Conservation (phyloP, 1,140 invertebrate genomes). For the Ladona fulva region DNA sequence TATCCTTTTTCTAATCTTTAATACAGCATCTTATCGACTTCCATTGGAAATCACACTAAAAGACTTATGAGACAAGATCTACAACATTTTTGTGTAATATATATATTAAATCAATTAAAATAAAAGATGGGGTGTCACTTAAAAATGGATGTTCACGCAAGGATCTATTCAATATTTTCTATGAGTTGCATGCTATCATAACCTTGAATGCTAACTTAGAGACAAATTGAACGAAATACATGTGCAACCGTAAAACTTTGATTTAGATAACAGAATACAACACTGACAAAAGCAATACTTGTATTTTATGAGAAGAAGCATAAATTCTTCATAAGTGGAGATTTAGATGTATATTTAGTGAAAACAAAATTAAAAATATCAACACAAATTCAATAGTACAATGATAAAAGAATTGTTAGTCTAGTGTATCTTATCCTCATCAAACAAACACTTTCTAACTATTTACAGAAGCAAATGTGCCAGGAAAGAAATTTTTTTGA, state of each 20-base stretch:
- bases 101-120: not conserved
- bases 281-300: slow-evolving; percentile 5
- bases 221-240: not conserved
- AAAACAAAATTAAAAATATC: not conserved
- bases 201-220: not conserved
- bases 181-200: slow-evolving; percentile 5
- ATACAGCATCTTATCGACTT: not conserved
- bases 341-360: not conserved
- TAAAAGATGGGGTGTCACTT: not conserved
- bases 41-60: not conserved
- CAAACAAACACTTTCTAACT: not conserved
- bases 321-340: not conserved
- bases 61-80: not conserved
- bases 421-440: not conserved
- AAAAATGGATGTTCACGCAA: not conserved
- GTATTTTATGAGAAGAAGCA: not conserved
- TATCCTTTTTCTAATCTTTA: too few relatives aligned
- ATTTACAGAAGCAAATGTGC: slow-evolving; percentile 3
- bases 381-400: not conserved
- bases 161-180: not conserved
- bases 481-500: slow-evolving; percentile 1
- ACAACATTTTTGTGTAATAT: not conserved
- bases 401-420: not conserved
- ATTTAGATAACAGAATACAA: not conserved
- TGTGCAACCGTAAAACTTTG: not conserved